Percentiles rank a stretch among this genome's conserved stretches.
Evolutionary conservation across 2,113 vertebrate genomes (phyloP).

Genomic region (human (Homo sapiens)): GRCh38 chr13:64502501-64503000

Average conservation of each 20-base stretch:
- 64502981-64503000: too few species aligned
- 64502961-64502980: too few species aligned
- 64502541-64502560: not conserved
- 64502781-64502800: not conserved
- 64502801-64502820: too few species aligned
- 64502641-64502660: not conserved
- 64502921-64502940: too few species aligned
- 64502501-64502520: not conserved
- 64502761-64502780: not conserved
- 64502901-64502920: too few species aligned
- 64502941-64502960: too few species aligned
- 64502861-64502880: too few species aligned
- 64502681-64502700: not conserved
- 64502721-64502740: not conserved
- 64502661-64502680: not conserved
- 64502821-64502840: too few species aligned
- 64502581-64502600: not conserved
- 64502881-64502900: too few species aligned
- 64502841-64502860: too few species aligned
- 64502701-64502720: not conserved
- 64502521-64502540: not conserved
- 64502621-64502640: not conserved
- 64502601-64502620: not conserved
- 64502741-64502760: not conserved
- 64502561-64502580: not conserved